Percentiles rank a stretch among this genome's conserved stretches.
Evolutionary conservation across 2,797 vertebrate genomes (phyloP).

Genomic region (Rousettus madagascariensis): DNA sequence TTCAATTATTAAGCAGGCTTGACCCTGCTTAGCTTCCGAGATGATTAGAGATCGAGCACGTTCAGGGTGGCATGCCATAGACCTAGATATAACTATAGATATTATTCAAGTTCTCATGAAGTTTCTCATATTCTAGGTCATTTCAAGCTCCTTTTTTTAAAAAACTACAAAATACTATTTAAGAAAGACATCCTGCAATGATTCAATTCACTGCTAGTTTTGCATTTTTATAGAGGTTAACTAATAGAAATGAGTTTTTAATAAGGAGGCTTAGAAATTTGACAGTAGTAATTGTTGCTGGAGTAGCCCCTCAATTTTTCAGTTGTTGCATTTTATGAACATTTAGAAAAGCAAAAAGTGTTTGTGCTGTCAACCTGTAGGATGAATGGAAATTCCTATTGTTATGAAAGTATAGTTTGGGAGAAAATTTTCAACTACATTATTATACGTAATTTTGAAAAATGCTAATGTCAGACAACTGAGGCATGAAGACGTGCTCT

Average conservation of each 20-base stretch:
- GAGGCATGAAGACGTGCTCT: not conserved
- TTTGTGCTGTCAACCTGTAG: not conserved
- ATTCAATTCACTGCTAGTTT: not conserved
- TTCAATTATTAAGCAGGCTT: too few relatives aligned
- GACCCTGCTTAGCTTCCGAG: too few relatives aligned
- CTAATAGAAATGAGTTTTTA: not conserved
- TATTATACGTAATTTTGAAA: not conserved
- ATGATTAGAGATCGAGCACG: too few relatives aligned
- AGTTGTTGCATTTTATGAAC: not conserved
- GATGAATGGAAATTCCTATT: not conserved
- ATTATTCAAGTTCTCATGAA: not conserved
- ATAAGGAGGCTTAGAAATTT: not conserved
- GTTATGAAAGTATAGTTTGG: not conserved
- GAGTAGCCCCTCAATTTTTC: not conserved
- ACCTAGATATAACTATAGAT: not conserved
- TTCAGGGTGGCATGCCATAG: too few relatives aligned
- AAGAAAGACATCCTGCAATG: constrained; percentile 1
- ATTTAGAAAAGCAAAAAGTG: not conserved
- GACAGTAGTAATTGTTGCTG: not conserved
- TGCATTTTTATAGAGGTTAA: not conserved
- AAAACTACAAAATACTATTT: not conserved
- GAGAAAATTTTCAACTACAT: not conserved
- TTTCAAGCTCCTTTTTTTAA: not conserved
- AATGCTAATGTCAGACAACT: not conserved
- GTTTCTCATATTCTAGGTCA: not conserved